Base-by-base conservation (phyloP, 2,797 vertebrate species). In the Anguilla marmorata region DNA sequence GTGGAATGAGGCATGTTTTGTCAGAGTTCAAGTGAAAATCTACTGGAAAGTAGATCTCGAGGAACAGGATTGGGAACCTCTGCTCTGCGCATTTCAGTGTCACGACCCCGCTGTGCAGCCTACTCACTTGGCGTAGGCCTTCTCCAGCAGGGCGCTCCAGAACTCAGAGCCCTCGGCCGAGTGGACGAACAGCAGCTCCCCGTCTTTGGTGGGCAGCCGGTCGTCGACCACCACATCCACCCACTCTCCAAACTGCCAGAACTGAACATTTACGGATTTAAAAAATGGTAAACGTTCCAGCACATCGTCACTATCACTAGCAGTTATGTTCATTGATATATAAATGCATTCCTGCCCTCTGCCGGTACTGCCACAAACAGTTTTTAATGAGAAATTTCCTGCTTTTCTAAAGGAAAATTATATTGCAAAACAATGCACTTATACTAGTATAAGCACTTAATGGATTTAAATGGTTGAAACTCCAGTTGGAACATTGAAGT, bases 231-330 rank as follows among this genome's bases (percentile, higher is more conserved):
- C 97, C 4, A 99, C 97, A 0, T 99, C 97, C 90, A 98, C 94
- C 98, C 98, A 98, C 90, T 97, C 95, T 0, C 98, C 97, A 0
- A 94, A 97, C 94, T 97, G 97, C 98, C 98, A 98, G 94, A 99
- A 97, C 98, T 96, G 88, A 58, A 58, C 56, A 11, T 58, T 58
- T 0, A 19, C 37, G 27, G 37, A 41, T 41, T 41, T 3, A 30
- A 2, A 12, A 74, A 12, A 16, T 4, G 4, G 11, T 33, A 27
- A 8, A 74, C 69, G 14, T 30, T 74, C 69, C 63, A n/a, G 63
- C n/a, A 66, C 63, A 66, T 66, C 24, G 3, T 66, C 63, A n/a
- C 63, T n/a, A 66, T 66, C 63, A 1, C 24, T 9, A 16, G 16
- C 14, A 60, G 3, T 16, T 60, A 60, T 4, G 56, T 3, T 60